phyloP scores from a whole-genome alignment of 2,888 invertebrate genomes.

The Ypsolopha scabrella region DNA sequence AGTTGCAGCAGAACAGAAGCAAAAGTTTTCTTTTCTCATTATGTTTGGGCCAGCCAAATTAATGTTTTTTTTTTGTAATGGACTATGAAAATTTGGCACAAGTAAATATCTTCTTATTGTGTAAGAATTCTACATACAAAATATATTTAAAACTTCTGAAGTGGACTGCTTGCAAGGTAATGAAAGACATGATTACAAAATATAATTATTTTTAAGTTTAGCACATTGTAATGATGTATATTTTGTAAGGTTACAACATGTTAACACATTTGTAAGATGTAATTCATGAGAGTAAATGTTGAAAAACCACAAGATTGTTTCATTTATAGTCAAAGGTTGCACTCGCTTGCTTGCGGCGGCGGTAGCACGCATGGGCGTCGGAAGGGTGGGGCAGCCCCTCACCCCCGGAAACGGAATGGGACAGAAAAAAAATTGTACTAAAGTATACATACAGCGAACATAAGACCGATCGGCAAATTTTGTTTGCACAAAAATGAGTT shows the following conservation, averaged over 20 bases:
- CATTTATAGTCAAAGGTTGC: too few relatives aligned
- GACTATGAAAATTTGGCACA: neutral
- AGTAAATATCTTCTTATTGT: neutral
- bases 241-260: constrained; percentile 66
- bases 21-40: neutral
- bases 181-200: constrained; percentile 56
- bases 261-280: constrained; percentile 66
- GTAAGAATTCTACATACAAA: constrained; percentile 8
- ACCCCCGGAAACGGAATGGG: too few relatives aligned
- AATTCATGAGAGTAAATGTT: constrained; percentile 68
- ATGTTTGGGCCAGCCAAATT: neutral
- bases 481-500: too few relatives aligned
- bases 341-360: too few relatives aligned
- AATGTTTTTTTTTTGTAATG: neutral
- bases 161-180: constrained; percentile 59
- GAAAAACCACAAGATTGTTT: constrained; percentile 30
- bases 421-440: too few relatives aligned
- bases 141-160: constrained; percentile 24
- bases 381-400: too few relatives aligned
- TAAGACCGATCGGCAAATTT: too few relatives aligned
- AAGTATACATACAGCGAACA: too few relatives aligned
- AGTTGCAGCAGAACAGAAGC: constrained; percentile 1
- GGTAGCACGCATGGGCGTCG: too few relatives aligned
- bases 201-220: constrained; percentile 60
- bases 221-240: constrained; percentile 64